Conservation (phyloP, 2,113 vertebrate species). For the Burhinus oedicnemus region DNA sequence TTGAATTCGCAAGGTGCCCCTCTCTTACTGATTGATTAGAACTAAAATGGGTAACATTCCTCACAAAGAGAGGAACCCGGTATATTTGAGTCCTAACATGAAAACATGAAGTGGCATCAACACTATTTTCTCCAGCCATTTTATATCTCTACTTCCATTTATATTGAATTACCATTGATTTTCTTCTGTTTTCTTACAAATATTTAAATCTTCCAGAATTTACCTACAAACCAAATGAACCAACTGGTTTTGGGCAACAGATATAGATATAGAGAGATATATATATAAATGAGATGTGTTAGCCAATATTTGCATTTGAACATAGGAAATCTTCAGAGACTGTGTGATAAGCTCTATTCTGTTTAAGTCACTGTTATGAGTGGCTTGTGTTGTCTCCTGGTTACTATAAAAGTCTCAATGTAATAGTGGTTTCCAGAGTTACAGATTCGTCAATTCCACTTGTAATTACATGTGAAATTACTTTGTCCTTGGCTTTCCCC, state of each 20-base stretch:
- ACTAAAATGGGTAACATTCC: background rate
- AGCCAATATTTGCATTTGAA: background rate
- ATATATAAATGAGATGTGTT: background rate
- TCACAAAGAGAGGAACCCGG: background rate
- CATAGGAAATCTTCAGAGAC: background rate
- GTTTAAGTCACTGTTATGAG: background rate
- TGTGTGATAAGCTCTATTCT: background rate
- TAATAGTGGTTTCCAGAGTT: conserved; percentile 54
- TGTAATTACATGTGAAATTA: conserved; percentile 58
- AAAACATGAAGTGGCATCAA: background rate
- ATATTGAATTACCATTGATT: background rate
- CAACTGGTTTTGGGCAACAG: background rate
- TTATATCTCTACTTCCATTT: background rate
- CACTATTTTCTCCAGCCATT: background rate
- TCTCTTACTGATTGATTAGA: background rate
- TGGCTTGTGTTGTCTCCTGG: conserved; percentile 34
- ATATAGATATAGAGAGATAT: background rate
- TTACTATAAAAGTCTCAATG: conserved; percentile 43
- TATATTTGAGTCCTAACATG: background rate
- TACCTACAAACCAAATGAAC: background rate
- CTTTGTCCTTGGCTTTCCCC: conserved; percentile 13
- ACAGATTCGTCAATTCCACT: conserved; percentile 31
- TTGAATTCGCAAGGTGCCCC: background rate
- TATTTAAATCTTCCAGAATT: background rate
- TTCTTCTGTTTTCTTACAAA: background rate